These are phyloP conservation scores for Lathamus discolor DNA, from an alignment of 2,113 vertebrate genomes.

Conservation along the genomic window DNA sequence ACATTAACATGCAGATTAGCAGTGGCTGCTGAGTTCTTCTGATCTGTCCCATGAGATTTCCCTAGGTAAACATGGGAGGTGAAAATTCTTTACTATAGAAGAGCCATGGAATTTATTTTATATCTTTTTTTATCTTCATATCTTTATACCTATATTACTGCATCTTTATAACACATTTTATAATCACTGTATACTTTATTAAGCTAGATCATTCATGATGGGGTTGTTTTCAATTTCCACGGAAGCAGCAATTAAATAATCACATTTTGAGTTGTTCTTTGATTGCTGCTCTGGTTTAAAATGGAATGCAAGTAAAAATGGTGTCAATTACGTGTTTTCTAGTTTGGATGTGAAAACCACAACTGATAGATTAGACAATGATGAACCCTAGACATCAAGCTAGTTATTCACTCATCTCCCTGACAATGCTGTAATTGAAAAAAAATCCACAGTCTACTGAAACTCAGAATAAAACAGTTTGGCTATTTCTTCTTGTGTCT, in stretches of 20 bases:
- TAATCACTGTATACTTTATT: background rate
- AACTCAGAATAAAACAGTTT: background rate
- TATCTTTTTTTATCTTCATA: background rate
- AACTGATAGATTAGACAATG: background rate
- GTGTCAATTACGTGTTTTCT: background rate
- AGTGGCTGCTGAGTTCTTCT: background rate
- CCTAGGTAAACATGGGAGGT: background rate
- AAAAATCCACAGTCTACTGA: background rate
- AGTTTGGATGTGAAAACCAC: background rate
- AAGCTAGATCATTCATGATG: background rate
- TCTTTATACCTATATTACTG: background rate
- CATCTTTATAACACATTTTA: background rate
- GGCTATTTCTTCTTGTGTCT: background rate
- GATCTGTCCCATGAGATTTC: background rate
- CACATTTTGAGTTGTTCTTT: background rate
- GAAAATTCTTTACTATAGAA: background rate
- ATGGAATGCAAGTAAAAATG: background rate
- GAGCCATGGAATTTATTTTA: background rate
- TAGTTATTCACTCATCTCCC: background rate
- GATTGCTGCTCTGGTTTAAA: background rate
- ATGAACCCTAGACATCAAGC: background rate
- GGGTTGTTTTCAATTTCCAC: background rate
- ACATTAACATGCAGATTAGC: background rate
- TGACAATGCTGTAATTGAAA: background rate
- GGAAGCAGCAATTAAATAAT: background rate